Evolutionary conservation across 2,797 vertebrate genomes (phyloP), one percentile per base, ranked within the genome.

Genomic region (Nyctalus aviator): DNA sequence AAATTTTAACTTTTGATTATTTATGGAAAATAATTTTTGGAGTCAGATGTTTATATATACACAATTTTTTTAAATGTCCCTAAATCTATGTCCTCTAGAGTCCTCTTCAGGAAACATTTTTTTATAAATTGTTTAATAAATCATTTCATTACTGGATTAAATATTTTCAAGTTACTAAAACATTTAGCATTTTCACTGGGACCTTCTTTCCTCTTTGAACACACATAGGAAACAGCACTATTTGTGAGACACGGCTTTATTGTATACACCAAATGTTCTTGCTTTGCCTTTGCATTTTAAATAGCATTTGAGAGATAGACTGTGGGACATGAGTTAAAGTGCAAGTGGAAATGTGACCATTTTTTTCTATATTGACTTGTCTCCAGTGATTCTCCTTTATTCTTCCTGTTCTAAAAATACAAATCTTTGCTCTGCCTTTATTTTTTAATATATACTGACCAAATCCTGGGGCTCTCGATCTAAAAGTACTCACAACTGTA

Each of bases 401-500:
- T 17, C 13, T 12, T 37, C 27, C 66, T 44, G 2, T 75, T 68
- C 86, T 88, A 84, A 89, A 94, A 73, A 64, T 69, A 82, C 1
- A 71, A 71, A 3, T 64, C 35, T 78, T 64, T 21, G 50, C 12
- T 79, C 64, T 87, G 15, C 23, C 50, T 64, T 66, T 90, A 64
- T 59, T 90, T 95, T 37, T 77, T 14, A 68, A 27, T 21, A 37
- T 72, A 64, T 59, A 18, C 71, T 78, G 21, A 84, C 53, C 48
- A 91, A 85, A 76, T 87, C 23, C 25, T 55, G 12, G 66, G 46
- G 79, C 6, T 55, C 1, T 62, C 18, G 64, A 83, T 82, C 17
- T 78, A 37, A 89, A 95, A 94, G 44, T 53, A 73, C 37, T 91
- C n/a, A 10, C 46, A 35, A 68, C 15, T 94, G 76, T 84, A 89